These are phyloP conservation scores for Dryas iulia DNA, from an alignment of 1,140 invertebrate genomes.

Conservation along the genomic window DNA sequence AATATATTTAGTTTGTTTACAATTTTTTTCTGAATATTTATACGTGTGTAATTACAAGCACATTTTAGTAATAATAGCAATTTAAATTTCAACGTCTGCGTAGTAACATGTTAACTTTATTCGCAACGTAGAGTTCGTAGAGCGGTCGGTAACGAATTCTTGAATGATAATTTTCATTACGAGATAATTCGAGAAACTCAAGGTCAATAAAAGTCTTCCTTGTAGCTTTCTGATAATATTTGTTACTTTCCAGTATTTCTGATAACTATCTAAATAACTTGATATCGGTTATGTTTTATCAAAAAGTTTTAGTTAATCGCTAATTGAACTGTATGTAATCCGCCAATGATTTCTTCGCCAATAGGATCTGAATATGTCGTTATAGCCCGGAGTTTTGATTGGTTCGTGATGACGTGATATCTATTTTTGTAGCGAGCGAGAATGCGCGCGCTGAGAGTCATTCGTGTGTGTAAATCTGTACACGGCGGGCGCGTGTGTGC, in stretches of 20 bases:
- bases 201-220: constrained; percentile 2
- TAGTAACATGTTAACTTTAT: neutral
- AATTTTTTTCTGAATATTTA: neutral
- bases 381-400: constrained; percentile 48
- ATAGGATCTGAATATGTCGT: constrained; percentile 51
- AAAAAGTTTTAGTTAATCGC: constrained; percentile 77
- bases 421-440: constrained; percentile 63
- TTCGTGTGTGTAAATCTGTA: constrained; percentile 51
- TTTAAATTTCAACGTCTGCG: neutral
- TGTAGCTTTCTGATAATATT: constrained; percentile 21
- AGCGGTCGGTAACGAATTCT: constrained; percentile 17
- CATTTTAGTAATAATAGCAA: neutral
- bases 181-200: constrained; percentile 13
- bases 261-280: constrained; percentile 55
- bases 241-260: constrained; percentile 28
- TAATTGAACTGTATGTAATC: constrained; percentile 75
- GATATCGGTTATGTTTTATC: constrained; percentile 74
- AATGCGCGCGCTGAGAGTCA: constrained; percentile 58
- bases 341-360: constrained; percentile 65
- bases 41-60: neutral
- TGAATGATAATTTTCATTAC: constrained; percentile 15
- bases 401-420: constrained; percentile 61
- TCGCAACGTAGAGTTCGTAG: constrained; percentile 15
- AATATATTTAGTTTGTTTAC: neutral
- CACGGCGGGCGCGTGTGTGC: constrained; percentile 49